Evolutionary conservation across 1,140 invertebrate species (phyloP).

Genomic region (Monochamus saltuarius): DNA sequence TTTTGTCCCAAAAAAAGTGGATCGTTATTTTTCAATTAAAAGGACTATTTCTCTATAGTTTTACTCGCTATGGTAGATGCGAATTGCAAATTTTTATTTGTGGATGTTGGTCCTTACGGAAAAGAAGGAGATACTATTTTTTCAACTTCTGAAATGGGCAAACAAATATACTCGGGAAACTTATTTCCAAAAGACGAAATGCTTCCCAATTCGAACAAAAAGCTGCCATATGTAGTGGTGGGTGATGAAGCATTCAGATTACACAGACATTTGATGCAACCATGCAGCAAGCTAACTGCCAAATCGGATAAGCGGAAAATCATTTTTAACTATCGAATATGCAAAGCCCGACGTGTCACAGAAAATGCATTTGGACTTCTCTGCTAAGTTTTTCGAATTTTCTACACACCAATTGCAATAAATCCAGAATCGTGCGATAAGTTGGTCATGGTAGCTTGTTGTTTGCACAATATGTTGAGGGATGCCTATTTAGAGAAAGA

Average conservation of each 20-base stretch:
- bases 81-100: slow-evolving; percentile 19
- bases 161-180: too few species aligned
- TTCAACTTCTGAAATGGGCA: not conserved
- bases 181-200: too few species aligned
- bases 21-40: not conserved
- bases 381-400: slow-evolving; percentile 39
- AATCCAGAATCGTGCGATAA: slow-evolving; percentile 38
- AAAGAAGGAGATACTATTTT: slow-evolving; percentile 24
- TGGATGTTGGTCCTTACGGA: slow-evolving; percentile 25
- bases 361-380: slow-evolving; percentile 52
- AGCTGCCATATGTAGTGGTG: slow-evolving; percentile 2
- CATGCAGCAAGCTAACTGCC: slow-evolving; percentile 36
- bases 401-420: slow-evolving; percentile 41
- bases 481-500: slow-evolving; percentile 17
- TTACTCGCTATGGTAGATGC: slow-evolving; percentile 21
- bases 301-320: slow-evolving; percentile 37
- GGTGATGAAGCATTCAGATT: slow-evolving; percentile 14
- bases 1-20: too few species aligned
- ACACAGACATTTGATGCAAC: slow-evolving; percentile 45
- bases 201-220: too few species aligned
- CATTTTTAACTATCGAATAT: slow-evolving; percentile 54
- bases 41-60: slow-evolving; percentile 14
- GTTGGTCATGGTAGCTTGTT: slow-evolving; percentile 35
- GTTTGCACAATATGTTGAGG: slow-evolving; percentile 29
- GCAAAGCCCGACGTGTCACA: slow-evolving; percentile 44